Conservation (phyloP, 2,888 invertebrate genomes). For the Lasioglossum malachurum region DNA sequence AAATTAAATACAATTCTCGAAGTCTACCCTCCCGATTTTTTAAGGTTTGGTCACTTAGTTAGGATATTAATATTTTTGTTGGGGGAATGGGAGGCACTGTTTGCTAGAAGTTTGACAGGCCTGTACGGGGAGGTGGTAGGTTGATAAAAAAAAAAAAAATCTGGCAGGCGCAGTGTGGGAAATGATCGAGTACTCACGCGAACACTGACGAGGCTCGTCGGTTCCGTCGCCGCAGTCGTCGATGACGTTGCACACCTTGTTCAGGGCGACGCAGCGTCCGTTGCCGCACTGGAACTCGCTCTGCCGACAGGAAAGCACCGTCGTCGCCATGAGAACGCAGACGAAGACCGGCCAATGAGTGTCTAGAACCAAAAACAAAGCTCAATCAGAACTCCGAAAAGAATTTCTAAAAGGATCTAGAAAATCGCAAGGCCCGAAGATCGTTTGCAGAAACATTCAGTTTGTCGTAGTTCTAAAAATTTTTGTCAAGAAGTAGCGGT, state of each 20-base stretch:
- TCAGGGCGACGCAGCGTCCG: constrained; percentile 89
- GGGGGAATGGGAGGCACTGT: background rate
- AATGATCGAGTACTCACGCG: constrained; percentile 88
- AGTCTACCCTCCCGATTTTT: too few relatives aligned
- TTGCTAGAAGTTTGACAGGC: background rate
- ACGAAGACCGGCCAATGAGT: constrained; percentile 79
- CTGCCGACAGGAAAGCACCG: constrained; percentile 85
- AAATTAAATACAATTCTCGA: too few relatives aligned
- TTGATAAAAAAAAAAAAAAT: background rate
- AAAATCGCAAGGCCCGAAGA: background rate
- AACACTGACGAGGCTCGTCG: constrained; percentile 91
- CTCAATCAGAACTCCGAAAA: background rate
- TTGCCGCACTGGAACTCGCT: constrained; percentile 86
- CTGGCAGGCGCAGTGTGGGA: background rate
- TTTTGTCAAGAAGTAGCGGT: background rate
- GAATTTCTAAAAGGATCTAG: background rate
- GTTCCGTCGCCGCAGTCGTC: constrained; percentile 92
- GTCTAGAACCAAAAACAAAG: constrained; percentile 74
- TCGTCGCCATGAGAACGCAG: constrained; percentile 76
- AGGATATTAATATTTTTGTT: background rate
- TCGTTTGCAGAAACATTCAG: background rate
- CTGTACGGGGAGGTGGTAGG: background rate
- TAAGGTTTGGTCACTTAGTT: too few relatives aligned
- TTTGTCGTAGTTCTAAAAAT: background rate
- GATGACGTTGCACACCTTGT: constrained; percentile 91